These are phyloP conservation scores for Xiphorhynchus erythropygius DNA, from an alignment of 2,797 vertebrate genomes.

Conservation along the genomic window DNA sequence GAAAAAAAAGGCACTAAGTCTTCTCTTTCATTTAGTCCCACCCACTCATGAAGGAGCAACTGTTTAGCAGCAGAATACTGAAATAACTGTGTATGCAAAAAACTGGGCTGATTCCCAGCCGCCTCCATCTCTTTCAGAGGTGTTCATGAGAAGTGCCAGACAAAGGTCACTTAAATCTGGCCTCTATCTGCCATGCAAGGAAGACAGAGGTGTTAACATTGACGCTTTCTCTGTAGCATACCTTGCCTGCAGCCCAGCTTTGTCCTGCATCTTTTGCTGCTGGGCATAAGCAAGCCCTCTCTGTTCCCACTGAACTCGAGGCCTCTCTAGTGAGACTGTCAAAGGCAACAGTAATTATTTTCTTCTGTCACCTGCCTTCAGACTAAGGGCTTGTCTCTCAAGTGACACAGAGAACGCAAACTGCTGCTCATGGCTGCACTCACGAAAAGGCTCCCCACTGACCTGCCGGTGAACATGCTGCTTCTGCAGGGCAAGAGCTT, in stretches of 20 bases:
- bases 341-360: background rate
- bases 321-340: background rate
- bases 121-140: background rate
- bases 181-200: background rate
- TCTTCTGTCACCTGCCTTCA: background rate
- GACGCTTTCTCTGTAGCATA: background rate
- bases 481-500: background rate
- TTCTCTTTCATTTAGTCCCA: background rate
- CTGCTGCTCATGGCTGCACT: background rate
- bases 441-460: accelerated
- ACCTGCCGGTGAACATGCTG: accelerated
- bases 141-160: conserved; percentile 2
- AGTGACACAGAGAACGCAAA: background rate
- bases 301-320: background rate
- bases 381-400: background rate
- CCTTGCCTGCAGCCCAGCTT: background rate
- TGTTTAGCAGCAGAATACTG: background rate
- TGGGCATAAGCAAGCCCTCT: background rate
- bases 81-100: background rate
- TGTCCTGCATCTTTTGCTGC: background rate
- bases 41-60: background rate
- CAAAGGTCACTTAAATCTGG: background rate
- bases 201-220: background rate
- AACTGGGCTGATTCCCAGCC: background rate
- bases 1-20: background rate